Conservation (phyloP, 1,140 invertebrate species). For the Drosophila chauvacae region DNA sequence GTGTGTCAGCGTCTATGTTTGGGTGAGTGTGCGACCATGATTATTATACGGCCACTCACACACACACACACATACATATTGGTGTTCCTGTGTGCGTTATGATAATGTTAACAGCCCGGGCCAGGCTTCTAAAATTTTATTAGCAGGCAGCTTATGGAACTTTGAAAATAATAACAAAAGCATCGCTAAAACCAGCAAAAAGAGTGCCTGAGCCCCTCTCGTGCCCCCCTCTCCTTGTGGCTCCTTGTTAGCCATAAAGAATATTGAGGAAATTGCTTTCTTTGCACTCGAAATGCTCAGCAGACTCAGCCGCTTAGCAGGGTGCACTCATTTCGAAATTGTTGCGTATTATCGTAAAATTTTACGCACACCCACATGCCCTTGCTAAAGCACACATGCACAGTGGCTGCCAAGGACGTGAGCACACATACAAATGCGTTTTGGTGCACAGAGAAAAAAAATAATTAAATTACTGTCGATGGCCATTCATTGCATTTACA, state of each 20-base stretch:
- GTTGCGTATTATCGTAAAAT: slow-evolving; percentile 79
- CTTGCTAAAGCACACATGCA: slow-evolving; percentile 3
- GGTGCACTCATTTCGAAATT: slow-evolving; percentile 76
- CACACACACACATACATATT: slow-evolving; percentile 16
- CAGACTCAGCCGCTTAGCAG: slow-evolving; percentile 51
- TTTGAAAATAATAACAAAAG: slow-evolving; percentile 80
- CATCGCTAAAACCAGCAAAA: slow-evolving; percentile 47
- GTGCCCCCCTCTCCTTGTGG: neutral
- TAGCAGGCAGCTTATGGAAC: slow-evolving; percentile 72
- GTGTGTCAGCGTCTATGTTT: slow-evolving; percentile 35
- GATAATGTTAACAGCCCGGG: slow-evolving; percentile 75
- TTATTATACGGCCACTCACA: slow-evolving; percentile 68
- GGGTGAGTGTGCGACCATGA: slow-evolving; percentile 52
- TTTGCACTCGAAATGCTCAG: slow-evolving; percentile 70
- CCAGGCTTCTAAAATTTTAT: slow-evolving; percentile 79
- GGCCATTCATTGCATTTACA: neutral
- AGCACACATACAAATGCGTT: slow-evolving; percentile 58
- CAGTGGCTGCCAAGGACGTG: slow-evolving; percentile 51
- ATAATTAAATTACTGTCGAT: slow-evolving; percentile 19
- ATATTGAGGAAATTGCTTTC: slow-evolving; percentile 81
- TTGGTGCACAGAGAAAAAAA: slow-evolving; percentile 11
- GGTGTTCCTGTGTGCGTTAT: slow-evolving; percentile 58
- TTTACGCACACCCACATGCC: slow-evolving; percentile 64
- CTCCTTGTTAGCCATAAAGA: slow-evolving; percentile 60
- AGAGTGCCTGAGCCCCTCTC: slow-evolving; percentile 2